phyloP scores from a whole-genome alignment of 1,140 invertebrate genomes.

The Cydia fagiglandana region DNA sequence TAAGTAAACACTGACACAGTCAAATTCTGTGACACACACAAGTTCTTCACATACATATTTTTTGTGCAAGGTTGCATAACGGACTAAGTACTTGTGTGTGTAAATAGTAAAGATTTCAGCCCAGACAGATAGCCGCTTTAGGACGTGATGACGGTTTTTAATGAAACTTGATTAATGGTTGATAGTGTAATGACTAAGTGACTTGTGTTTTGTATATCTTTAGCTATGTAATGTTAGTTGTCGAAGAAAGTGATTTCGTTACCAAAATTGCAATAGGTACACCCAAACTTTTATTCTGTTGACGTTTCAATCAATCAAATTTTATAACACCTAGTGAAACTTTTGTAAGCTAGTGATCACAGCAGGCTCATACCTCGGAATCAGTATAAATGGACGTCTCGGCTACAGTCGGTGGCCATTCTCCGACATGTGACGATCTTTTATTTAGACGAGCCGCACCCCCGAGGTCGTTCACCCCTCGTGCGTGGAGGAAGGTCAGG shows the following conservation, averaged over 20 bases:
- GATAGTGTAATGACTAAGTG: too few relatives aligned
- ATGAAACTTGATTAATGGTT: not conserved
- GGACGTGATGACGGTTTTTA: not conserved
- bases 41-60: too few relatives aligned
- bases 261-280: too few relatives aligned
- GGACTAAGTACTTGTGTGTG: not conserved
- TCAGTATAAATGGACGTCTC: conserved; percentile 49
- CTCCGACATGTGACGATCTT: conserved; percentile 61
- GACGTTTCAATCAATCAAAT: not conserved
- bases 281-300: too few relatives aligned
- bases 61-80: too few relatives aligned
- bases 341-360: conserved; percentile 36
- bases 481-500: conserved; percentile 66
- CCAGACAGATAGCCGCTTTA: not conserved
- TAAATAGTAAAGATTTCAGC: not conserved
- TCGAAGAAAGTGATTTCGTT: too few relatives aligned
- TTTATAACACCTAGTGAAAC: not conserved
- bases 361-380: conserved; percentile 46
- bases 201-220: too few relatives aligned
- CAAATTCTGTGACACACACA: too few relatives aligned
- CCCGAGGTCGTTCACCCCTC: conserved; percentile 69
- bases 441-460: conserved; percentile 72
- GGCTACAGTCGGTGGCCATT: conserved; percentile 50
- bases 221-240: too few relatives aligned
- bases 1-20: too few relatives aligned